These are phyloP conservation scores for Altica lythri DNA, from an alignment of 2,888 invertebrate genomes.

Conservation along the genomic window DNA sequence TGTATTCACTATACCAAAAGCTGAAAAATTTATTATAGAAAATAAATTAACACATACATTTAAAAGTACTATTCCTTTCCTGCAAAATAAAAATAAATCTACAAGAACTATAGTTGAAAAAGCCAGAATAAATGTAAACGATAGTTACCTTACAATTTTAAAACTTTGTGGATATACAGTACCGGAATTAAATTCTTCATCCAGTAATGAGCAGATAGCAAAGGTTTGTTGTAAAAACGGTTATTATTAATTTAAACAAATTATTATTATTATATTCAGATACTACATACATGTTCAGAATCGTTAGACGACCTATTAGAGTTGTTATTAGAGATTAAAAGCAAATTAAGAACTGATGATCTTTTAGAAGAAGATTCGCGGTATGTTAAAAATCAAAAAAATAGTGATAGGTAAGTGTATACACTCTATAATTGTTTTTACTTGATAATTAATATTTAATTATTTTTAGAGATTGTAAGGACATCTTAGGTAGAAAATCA, in stretches of 20 bases:
- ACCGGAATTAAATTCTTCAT: slow-evolving; percentile 36
- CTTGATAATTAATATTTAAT: slow-evolving; percentile 3
- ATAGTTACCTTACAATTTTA: slow-evolving; percentile 41
- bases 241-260: neutral
- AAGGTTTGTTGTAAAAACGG: slow-evolving; percentile 38
- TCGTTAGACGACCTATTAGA: slow-evolving; percentile 41
- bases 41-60: slow-evolving; percentile 29
- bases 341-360: slow-evolving; percentile 42
- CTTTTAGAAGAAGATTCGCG: slow-evolving; percentile 41
- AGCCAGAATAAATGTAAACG: slow-evolving; percentile 35
- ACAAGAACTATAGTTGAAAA: slow-evolving; percentile 29
- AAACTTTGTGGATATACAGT: slow-evolving; percentile 37
- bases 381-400: slow-evolving; percentile 42
- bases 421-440: neutral
- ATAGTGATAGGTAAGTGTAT: neutral
- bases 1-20: slow-evolving; percentile 26
- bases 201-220: slow-evolving; percentile 35
- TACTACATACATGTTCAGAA: slow-evolving; percentile 41
- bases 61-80: slow-evolving; percentile 39
- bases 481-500: slow-evolving; percentile 47
- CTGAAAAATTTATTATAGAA: slow-evolving; percentile 37
- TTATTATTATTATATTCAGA: slow-evolving; percentile 32
- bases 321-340: slow-evolving; percentile 42
- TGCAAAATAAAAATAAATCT: slow-evolving; percentile 37
- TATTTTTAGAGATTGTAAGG: slow-evolving; percentile 17